These are phyloP conservation scores for Cirrhinus molitorella DNA, from an alignment of 2,797 vertebrate genomes.

Conservation along the genomic window DNA sequence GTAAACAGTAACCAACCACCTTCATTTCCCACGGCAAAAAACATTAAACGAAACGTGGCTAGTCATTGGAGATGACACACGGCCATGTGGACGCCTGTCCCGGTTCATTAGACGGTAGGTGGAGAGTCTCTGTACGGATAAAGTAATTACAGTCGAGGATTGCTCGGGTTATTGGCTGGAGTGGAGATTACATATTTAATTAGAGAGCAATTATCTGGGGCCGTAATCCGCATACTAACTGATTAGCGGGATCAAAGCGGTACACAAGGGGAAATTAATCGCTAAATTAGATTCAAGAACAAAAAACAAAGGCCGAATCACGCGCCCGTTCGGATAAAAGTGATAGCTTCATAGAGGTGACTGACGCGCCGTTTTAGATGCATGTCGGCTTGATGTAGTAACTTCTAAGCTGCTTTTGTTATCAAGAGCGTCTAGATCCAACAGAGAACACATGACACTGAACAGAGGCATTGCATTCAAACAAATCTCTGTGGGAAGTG, in stretches of 20 bases:
- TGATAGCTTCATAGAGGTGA: constrained; percentile 36
- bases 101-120: constrained; percentile 32
- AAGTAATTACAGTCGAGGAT: constrained; percentile 51
- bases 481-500: background rate
- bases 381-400: background rate
- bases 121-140: constrained; percentile 46
- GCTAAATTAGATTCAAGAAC: constrained; percentile 40
- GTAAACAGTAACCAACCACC: constrained; percentile 39
- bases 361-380: background rate
- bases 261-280: constrained; percentile 49
- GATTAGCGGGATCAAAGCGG: constrained; percentile 42
- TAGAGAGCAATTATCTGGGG: constrained; percentile 51
- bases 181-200: constrained; percentile 56
- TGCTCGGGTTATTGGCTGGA: constrained; percentile 49
- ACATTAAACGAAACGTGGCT: background rate
- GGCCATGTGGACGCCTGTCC: constrained; percentile 43
- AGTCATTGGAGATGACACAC: constrained; percentile 30
- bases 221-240: constrained; percentile 47
- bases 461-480: constrained; percentile 1
- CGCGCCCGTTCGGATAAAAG: background rate
- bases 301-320: constrained; percentile 33
- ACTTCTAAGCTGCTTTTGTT: constrained; percentile 14
- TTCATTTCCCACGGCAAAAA: constrained; percentile 35
- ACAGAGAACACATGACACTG: background rate
- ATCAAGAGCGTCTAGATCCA: background rate